Evolutionary conservation across 2,888 invertebrate species (phyloP), one percentile per base, ranked within the genome.

Genomic region (Drosophila engyochracea): DNA sequence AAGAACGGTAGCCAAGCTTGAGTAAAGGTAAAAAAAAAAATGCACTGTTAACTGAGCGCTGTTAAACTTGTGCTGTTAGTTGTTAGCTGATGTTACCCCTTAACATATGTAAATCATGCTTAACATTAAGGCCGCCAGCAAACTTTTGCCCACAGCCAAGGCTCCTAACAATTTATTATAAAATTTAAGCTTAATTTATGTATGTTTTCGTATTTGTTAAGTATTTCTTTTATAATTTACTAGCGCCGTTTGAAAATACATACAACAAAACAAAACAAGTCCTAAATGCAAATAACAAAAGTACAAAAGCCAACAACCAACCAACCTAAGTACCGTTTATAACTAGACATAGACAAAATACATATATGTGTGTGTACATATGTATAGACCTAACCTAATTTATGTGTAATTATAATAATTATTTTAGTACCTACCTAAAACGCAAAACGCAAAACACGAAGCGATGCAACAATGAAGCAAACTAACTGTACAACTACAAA

Each of bases 261-360:
- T 62, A 67, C 69, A 64, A 51, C 61, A 81, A 69, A 71, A 73
- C 65, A 76, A 82, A 87, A 85, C 76, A 89, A 90, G 86, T 87
- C 87, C 87, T 89, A 89, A 78, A 90, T 80, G 84, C 84, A 90
- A 88, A 82, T 79, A 89, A 90, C 78, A 82, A 89, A 90, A 88
- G 81, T 86, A 91, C 82, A 88, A 89, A 88, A 89, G 90, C 90
- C 87, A 90, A 89, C 89, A 89, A 86, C 89, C 89, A 90, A 89
- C 89, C 88, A 89, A 90, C 82, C 85, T 89, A 81, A 81, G 79
- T 85, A 89, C 84, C 85, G 82, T 75, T 85, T 78, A 86, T 74
- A 81, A 49, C 74, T 80, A 80, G 81, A 80, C 74, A 77, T 80
- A 80, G 74, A 77, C 53, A 76, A 41, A 63, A 58, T 71, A 66